phyloP scores from a whole-genome alignment of 1,140 invertebrate genomes.

The Meteorus sp. region DNA sequence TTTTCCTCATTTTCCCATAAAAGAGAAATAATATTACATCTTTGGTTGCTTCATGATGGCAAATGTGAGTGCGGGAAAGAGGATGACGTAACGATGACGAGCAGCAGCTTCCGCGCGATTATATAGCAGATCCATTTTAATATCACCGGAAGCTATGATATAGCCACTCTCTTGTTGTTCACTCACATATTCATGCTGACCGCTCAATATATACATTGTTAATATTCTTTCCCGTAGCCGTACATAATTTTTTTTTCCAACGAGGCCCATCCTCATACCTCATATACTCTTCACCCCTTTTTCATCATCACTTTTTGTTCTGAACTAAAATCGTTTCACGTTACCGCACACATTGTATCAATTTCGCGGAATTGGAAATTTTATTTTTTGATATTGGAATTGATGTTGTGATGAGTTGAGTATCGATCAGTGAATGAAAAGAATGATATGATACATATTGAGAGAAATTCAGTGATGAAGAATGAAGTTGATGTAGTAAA shows the following conservation, averaged over 20 bases:
- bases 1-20: no score
- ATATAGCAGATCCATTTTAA: slow-evolving; percentile 39
- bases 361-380: no score
- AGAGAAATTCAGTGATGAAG: not conserved
- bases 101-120: slow-evolving; percentile 35
- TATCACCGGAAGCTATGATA: slow-evolving; percentile 46
- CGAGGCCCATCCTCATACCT: no score
- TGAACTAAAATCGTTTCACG: no score
- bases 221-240: not conserved
- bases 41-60: not conserved
- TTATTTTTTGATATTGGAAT: no score
- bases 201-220: not conserved
- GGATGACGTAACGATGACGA: slow-evolving; percentile 23
- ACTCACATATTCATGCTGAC: not conserved
- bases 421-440: no score
- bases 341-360: no score
- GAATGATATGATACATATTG: no score
- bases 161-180: slow-evolving; percentile 2
- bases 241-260: no score
- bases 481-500: slow-evolving; percentile 6
- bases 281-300: no score
- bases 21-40: slow-evolving; percentile 7
- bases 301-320: no score
- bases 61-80: slow-evolving; percentile 5
- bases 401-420: no score